Evolutionary conservation across 2,113 vertebrate species (phyloP).

Genomic region (Oenanthe oenanthe): DNA sequence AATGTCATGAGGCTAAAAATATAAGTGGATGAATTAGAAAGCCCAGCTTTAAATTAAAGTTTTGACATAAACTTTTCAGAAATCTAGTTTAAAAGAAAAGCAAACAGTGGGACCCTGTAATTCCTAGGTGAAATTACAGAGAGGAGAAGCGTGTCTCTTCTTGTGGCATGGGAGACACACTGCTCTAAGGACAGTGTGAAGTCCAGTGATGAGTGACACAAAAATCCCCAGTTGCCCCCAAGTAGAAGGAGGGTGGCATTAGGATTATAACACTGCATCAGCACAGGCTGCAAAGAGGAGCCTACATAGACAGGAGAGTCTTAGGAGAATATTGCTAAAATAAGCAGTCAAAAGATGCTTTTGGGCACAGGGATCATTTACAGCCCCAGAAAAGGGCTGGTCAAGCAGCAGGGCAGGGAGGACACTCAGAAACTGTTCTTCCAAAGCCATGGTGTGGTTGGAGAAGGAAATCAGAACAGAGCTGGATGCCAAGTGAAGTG

Average conservation of each 20-base stretch:
- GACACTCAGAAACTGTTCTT: not conserved
- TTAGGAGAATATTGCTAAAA: not conserved
- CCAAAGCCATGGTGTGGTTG: not conserved
- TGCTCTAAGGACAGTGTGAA: not conserved
- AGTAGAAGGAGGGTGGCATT: not conserved
- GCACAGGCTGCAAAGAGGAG: not conserved
- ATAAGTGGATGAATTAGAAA: not conserved
- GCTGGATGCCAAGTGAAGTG: not conserved
- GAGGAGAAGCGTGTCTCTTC: not conserved
- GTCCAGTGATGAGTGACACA: not conserved
- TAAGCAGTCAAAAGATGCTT: not conserved
- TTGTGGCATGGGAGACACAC: not conserved
- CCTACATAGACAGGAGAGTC: not conserved
- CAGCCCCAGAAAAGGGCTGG: not conserved
- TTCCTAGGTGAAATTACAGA: conserved; percentile 41
- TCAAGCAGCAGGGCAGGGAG: not conserved
- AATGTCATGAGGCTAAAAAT: conserved; percentile 5
- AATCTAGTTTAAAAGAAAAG: not conserved
- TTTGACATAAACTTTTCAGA: conserved; percentile 9
- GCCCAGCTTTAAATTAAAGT: conserved; percentile 6
- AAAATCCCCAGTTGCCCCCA: not conserved
- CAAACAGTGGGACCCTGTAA: not conserved
- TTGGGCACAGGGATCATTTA: not conserved
- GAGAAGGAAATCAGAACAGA: not conserved
- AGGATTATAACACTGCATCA: not conserved